Evolutionary conservation across 2,888 invertebrate species (phyloP).

Genomic region (Eupelmus urozonus): DNA sequence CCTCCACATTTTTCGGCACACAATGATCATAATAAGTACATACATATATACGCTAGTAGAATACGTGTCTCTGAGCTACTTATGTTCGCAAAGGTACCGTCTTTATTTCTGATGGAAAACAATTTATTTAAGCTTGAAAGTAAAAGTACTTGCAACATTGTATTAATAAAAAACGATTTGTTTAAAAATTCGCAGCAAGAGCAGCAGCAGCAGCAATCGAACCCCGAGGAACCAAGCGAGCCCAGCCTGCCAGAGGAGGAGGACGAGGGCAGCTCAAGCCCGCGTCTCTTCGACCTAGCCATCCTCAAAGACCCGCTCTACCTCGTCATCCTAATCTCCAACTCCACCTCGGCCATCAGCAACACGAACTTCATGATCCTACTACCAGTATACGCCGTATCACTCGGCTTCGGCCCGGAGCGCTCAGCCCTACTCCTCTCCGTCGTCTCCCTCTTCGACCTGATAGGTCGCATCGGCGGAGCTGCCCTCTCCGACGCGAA

Average conservation of each 20-base stretch:
- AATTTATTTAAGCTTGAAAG: no score
- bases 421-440: conserved; percentile 87
- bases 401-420: conserved; percentile 85
- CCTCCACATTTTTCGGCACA: no score
- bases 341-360: conserved; percentile 90
- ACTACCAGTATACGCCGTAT: conserved; percentile 87
- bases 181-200: no score
- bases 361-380: conserved; percentile 92
- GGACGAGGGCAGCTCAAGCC: not conserved
- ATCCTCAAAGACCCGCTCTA: conserved; percentile 88
- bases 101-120: no score
- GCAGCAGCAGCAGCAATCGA: not conserved
- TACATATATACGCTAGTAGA: no score
- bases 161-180: no score
- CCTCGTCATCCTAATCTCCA: conserved; percentile 89
- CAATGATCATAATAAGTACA: no score
- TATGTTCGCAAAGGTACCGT: no score
- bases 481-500: conserved; percentile 89
- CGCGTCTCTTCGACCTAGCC: conserved; percentile 79
- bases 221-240: not conserved
- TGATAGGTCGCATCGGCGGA: conserved; percentile 90
- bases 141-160: no score
- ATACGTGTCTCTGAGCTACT: no score
- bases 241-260: not conserved
- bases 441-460: conserved; percentile 89